Evolutionary conservation across 2,888 invertebrate species (phyloP), one percentile per base, ranked within the genome.

Genomic region (Encarsia formosa): DNA sequence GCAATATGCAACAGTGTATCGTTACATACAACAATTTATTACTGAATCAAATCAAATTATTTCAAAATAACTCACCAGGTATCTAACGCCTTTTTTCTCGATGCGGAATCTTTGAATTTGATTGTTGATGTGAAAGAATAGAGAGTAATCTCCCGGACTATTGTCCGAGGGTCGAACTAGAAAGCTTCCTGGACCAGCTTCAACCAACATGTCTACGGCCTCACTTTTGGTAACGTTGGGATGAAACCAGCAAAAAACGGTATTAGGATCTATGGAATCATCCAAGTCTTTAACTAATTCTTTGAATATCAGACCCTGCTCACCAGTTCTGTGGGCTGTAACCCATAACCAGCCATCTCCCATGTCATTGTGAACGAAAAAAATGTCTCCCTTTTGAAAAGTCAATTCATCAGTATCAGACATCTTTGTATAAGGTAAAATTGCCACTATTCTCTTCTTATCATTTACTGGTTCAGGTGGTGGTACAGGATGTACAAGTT

Each of bases 281-380:
- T 93, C 92, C 60, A 93, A 77, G 76, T 95, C 93, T 73, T 96
- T 94, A 5, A 97, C 94, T 54, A 97, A 81, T 73, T 96, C 96
- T 58, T 89, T 82, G 76, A 96, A 96, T 65, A 97, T 94, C 83
- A 97, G 89, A 62, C 97, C 97, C 78, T 93, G 93, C 74, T 96
- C 94, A 2, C 92, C 92, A 31, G 94, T 95, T 64, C 82, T 81
- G 76, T 94, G 93, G 22, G 93, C 92, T 2, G 94, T 94, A 34
- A 95, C 95, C 97, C 97, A 97, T 31, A 97, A 78, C 97, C 97
- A 97, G 51, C 95, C 95, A 67, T 95, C 95, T 15, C 94, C 95
- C 88, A 97, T 90, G 69, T 96, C 95, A 71, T 96, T 95, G 77
- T 95, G 94, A 24, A 96, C 88, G 69, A 95, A 92, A 77, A 96